Evolutionary conservation across 2,797 vertebrate species (phyloP).

Genomic region (Rousettus madagascariensis): DNA sequence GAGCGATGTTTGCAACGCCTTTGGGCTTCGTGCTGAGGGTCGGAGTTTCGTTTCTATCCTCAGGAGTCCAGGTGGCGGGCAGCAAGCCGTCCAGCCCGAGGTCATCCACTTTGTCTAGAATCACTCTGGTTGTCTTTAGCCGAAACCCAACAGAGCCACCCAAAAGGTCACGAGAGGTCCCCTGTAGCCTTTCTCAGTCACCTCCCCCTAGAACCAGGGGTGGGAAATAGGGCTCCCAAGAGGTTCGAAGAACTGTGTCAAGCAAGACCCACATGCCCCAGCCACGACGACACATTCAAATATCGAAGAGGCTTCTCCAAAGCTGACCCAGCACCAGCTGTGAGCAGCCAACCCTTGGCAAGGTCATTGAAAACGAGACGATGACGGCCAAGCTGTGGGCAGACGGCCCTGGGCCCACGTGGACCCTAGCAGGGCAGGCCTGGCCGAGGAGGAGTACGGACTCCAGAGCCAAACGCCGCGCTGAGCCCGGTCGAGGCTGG

Average conservation of each 20-base stretch:
- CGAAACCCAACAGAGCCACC: not conserved
- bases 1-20: not conserved
- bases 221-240: not conserved
- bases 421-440: not conserved
- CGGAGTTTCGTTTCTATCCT: not conserved
- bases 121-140: not conserved
- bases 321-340: not conserved
- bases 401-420: accelerated
- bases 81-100: not conserved
- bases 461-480: too few species aligned
- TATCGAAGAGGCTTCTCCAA: not conserved
- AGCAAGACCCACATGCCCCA: not conserved
- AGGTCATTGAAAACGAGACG: not conserved
- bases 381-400: not conserved
- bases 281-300: not conserved
- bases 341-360: not conserved
- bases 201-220: not conserved
- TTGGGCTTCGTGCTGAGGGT: not conserved
- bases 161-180: not conserved
- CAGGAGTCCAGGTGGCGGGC: too few species aligned
- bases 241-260: not conserved
- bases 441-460: accelerated
- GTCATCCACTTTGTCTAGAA: not conserved
- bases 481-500: too few species aligned
- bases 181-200: not conserved